A percentile compares a stretch with the other conserved stretches of the same genome.
These are phyloP conservation scores for Sebastes vulpes DNA, from an alignment of 2,797 vertebrate species.

Conservation along the genomic window DNA sequence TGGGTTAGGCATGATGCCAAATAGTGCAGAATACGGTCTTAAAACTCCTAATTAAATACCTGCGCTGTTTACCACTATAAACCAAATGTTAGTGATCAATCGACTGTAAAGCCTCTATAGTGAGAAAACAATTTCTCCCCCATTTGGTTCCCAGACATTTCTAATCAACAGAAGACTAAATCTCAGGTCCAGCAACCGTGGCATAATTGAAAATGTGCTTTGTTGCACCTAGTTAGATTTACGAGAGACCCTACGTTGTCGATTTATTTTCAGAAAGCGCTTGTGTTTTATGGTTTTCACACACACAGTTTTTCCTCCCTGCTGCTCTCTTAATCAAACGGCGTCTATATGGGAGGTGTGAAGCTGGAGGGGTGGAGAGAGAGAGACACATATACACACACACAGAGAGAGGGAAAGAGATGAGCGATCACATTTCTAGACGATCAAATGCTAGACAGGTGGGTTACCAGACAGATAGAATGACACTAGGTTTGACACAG, in stretches of 20 bases:
- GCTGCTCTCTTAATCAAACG: constrained; percentile 55
- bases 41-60: not conserved
- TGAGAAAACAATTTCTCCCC: constrained; percentile 16
- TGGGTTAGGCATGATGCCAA: not conserved
- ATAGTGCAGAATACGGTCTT: not conserved
- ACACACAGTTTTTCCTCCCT: constrained; percentile 48
- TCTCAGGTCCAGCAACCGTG: constrained; percentile 18
- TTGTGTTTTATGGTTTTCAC: constrained; percentile 54
- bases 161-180: constrained; percentile 43
- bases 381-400: constrained; percentile 12
- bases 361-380: constrained; percentile 39
- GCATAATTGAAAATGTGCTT: constrained; percentile 63
- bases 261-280: constrained; percentile 56
- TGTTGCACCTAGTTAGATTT: constrained; percentile 44
- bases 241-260: constrained; percentile 24
- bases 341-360: constrained; percentile 68
- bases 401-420: not conserved
- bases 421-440: constrained; percentile 34
- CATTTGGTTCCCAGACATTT: constrained; percentile 42
- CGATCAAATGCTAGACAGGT: constrained; percentile 47
- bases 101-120: not conserved
- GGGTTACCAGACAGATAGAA: constrained; percentile 35
- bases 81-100: constrained; percentile 7
- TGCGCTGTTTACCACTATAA: not conserved
- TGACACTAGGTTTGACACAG: constrained; percentile 26